Conservation (phyloP, 1,140 invertebrate genomes). For the Drosophila punjabiensis region DNA sequence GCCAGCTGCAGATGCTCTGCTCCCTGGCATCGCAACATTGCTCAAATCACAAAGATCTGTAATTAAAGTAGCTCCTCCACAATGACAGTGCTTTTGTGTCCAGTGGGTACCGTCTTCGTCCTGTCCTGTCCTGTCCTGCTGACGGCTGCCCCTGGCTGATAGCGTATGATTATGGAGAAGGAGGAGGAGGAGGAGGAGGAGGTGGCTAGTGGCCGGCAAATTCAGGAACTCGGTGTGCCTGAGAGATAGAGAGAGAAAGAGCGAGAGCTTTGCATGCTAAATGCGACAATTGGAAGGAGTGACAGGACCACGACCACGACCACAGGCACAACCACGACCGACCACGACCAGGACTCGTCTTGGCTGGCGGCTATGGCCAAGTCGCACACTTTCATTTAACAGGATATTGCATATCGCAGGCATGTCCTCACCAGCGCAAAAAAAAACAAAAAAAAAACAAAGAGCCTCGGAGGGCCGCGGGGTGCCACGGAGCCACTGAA, state of each 20-base stretch:
- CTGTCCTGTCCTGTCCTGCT: neutral
- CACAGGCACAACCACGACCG: neutral
- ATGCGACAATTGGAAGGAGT: slow-evolving; percentile 9
- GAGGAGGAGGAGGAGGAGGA: neutral
- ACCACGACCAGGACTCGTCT: neutral
- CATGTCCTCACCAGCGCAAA: neutral
- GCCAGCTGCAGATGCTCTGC: slow-evolving; percentile 1
- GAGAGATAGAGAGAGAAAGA: neutral
- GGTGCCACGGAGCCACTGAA: slow-evolving; percentile 24
- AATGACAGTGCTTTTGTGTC: neutral
- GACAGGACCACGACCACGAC: neutral
- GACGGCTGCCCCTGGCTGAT: slow-evolving; percentile 13
- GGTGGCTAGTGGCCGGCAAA: neutral
- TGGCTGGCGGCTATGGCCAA: slow-evolving; percentile 12
- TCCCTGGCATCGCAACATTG: neutral
- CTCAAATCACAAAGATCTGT: slow-evolving; percentile 3
- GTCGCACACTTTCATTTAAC: slow-evolving; percentile 31
- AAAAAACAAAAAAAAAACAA: slow-evolving; percentile 23
- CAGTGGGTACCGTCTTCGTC: slow-evolving; percentile 3
- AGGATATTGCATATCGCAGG: slow-evolving; percentile 43
- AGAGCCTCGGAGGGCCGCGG: neutral
- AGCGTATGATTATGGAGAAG: slow-evolving; percentile 18
- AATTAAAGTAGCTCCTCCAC: slow-evolving; percentile 9
- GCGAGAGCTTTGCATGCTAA: slow-evolving; percentile 9
- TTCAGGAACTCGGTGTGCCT: neutral